Conservation (phyloP, 2,888 invertebrate species). For the Pimpla rufipes region DNA sequence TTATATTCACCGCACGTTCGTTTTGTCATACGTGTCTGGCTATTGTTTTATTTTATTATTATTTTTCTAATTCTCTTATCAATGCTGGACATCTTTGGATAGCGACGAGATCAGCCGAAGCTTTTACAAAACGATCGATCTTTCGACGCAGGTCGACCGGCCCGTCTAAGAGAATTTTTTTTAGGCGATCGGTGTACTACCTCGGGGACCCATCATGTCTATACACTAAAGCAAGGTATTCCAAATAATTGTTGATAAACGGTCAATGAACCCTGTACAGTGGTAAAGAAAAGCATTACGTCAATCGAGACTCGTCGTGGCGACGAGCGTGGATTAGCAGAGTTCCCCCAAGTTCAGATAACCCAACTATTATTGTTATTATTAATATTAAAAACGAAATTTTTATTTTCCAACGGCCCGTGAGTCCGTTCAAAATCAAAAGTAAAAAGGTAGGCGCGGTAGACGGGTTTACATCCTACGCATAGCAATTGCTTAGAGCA, state of each 20-base stretch:
- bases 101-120: slow-evolving; percentile 31
- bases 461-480: neutral
- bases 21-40: slow-evolving; percentile 34
- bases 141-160: slow-evolving; percentile 3
- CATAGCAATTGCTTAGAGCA: neutral
- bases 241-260: slow-evolving; percentile 71
- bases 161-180: slow-evolving; percentile 23
- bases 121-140: slow-evolving; percentile 23
- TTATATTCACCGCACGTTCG: slow-evolving; percentile 52
- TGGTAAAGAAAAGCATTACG: slow-evolving; percentile 43
- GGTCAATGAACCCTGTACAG: slow-evolving; percentile 68
- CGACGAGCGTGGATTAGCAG: slow-evolving; percentile 45
- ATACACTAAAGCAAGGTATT: slow-evolving; percentile 65
- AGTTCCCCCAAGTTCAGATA: slow-evolving; percentile 45
- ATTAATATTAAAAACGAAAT: neutral
- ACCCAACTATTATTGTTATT: neutral
- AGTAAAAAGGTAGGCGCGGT: neutral
- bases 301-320: slow-evolving; percentile 16
- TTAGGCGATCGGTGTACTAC: slow-evolving; percentile 63
- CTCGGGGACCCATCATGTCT: slow-evolving; percentile 58
- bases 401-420: neutral
- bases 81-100: slow-evolving; percentile 39
- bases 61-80: slow-evolving; percentile 6
- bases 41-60: slow-evolving; percentile 14
- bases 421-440: slow-evolving; percentile 12